phyloP scores from a whole-genome alignment of 2,113 vertebrate genomes.

The Erpornis zantholeuca region DNA sequence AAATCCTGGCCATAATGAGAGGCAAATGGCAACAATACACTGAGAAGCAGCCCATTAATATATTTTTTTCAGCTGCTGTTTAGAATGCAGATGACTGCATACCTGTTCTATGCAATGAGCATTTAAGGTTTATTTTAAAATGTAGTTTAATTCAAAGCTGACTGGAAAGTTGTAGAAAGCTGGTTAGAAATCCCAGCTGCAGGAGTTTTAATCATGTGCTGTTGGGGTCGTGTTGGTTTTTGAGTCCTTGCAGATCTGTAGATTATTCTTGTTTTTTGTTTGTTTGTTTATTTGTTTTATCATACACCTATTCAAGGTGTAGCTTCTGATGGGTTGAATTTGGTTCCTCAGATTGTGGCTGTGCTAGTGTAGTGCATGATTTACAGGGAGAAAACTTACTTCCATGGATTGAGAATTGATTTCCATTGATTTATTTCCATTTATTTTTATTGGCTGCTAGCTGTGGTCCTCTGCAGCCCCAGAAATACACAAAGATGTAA shows the following conservation, averaged over 20 bases:
- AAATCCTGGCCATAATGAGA: background rate
- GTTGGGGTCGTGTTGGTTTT: background rate
- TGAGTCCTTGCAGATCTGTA: background rate
- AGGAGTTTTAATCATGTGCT: background rate
- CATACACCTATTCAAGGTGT: background rate
- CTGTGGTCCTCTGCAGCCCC: background rate
- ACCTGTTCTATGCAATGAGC: background rate
- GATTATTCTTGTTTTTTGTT: background rate
- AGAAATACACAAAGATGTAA: background rate
- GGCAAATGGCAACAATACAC: background rate
- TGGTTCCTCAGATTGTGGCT: background rate
- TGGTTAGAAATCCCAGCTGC: background rate
- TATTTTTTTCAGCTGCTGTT: background rate
- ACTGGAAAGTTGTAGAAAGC: background rate
- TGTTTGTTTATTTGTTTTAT: background rate
- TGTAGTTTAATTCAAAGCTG: background rate
- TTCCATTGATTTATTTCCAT: background rate
- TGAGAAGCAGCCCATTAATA: background rate
- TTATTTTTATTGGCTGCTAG: background rate
- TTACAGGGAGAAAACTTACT: background rate
- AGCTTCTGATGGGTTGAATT: background rate
- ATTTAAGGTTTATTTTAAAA: background rate
- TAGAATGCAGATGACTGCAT: background rate
- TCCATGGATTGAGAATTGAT: background rate
- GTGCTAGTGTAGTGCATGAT: background rate